Evolutionary conservation across 2,113 vertebrate species (phyloP).

Genomic region (Forbesichthys agassizii): DNA sequence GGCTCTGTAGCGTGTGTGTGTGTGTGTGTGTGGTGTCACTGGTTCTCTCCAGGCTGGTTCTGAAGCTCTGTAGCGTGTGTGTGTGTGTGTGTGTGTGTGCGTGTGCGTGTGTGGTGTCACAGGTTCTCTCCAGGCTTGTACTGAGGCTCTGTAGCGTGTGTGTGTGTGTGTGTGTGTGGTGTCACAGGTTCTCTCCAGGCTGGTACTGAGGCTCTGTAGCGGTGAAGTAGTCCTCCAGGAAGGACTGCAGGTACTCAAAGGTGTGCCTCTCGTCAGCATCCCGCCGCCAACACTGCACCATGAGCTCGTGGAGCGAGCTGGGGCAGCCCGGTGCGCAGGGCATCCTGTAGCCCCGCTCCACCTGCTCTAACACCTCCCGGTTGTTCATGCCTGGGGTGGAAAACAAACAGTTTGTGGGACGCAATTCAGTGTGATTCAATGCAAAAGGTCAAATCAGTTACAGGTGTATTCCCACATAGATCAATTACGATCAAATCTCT

Average conservation of each 20-base stretch:
- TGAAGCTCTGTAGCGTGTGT: too few species aligned
- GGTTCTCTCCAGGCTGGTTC: too few species aligned
- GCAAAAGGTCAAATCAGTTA: neutral
- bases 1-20: too few species aligned
- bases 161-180: constrained; percentile 3
- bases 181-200: constrained; percentile 89
- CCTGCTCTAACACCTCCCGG: constrained; percentile 95
- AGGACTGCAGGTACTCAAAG: constrained; percentile 97
- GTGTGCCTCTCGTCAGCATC: constrained; percentile 95
- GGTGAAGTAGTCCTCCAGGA: constrained; percentile 98
- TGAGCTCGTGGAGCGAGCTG: constrained; percentile 87
- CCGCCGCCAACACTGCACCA: constrained; percentile 94
- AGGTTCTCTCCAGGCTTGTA: constrained; percentile 95
- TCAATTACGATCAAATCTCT: too few species aligned
- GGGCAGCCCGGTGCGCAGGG: constrained; percentile 85
- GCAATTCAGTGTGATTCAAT: neutral
- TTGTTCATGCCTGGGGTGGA: constrained; percentile 90
- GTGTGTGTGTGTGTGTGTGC: constrained; percentile 23
- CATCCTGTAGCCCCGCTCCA: constrained; percentile 96
- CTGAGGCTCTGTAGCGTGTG: constrained; percentile 69
- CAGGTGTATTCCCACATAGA: neutral
- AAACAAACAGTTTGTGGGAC: neutral
- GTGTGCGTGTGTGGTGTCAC: constrained; percentile 57
- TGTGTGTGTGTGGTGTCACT: too few species aligned
- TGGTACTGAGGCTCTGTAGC: constrained; percentile 98